A percentile compares a stretch with the other conserved stretches of the same genome.
These are phyloP conservation scores for Hipposideros larvatus DNA, from an alignment of 2,797 vertebrate genomes.

Conservation along the genomic window DNA sequence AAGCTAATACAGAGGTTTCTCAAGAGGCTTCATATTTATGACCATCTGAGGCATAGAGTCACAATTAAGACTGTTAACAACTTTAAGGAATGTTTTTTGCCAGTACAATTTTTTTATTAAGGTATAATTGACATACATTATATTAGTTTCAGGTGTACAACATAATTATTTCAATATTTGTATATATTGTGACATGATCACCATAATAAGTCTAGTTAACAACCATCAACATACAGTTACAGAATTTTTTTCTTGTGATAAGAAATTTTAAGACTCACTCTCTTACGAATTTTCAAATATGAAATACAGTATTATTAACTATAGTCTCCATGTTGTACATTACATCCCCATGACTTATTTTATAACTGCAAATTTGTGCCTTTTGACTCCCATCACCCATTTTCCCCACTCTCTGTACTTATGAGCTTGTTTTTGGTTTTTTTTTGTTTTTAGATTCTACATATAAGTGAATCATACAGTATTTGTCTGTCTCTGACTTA, in stretches of 20 bases:
- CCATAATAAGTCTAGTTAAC: background rate
- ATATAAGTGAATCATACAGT: background rate
- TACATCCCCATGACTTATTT: background rate
- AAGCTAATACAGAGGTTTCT: background rate
- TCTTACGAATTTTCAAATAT: background rate
- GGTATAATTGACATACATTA: background rate
- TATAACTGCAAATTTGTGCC: background rate
- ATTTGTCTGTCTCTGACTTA: background rate
- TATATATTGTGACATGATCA: background rate
- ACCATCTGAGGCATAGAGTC: background rate
- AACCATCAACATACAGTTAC: background rate
- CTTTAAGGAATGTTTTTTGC: background rate
- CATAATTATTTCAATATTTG: background rate
- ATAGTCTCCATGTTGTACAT: background rate
- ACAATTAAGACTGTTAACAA: slow-evolving; percentile 7
- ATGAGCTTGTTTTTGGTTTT: background rate
- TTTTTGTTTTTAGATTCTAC: background rate
- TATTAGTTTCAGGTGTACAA: background rate
- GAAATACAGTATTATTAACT: background rate
- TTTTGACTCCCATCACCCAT: background rate
- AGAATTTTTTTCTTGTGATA: background rate
- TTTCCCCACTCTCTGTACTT: background rate
- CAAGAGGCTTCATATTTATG: background rate
- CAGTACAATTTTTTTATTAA: background rate
- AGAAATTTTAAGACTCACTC: background rate